Conservation (phyloP, 2,113 vertebrate species). For the Microtus oregoni region DNA sequence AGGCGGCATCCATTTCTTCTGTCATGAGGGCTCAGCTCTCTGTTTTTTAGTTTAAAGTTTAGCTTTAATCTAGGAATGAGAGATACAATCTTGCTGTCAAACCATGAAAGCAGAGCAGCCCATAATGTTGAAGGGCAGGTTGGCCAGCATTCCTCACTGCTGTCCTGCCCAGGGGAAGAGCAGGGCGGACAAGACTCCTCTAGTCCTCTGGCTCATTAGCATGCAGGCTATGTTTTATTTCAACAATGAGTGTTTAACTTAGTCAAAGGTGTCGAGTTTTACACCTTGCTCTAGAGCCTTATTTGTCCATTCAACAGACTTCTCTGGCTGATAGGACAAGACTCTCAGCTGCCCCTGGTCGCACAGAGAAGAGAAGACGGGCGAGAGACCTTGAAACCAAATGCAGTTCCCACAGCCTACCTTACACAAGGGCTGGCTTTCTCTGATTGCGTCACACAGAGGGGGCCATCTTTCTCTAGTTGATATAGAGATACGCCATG, state of each 20-base stretch:
- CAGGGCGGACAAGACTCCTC: background rate
- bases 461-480: background rate
- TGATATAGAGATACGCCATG: background rate
- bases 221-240: background rate
- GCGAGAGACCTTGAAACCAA: background rate
- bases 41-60: background rate
- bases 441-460: background rate
- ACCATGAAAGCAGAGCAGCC: background rate
- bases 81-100: background rate
- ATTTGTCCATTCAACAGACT: background rate
- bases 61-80: background rate
- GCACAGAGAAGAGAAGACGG: accelerated
- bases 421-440: background rate
- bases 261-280: background rate
- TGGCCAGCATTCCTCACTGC: background rate
- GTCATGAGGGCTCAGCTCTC: background rate
- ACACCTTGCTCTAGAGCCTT: background rate
- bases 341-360: background rate
- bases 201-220: no score
- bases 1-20: background rate
- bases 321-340: background rate
- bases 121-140: background rate
- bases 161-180: background rate
- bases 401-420: background rate
- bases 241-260: background rate